Evolutionary conservation across 2,888 invertebrate species (phyloP).

Genomic region (Drosophila helvetica): DNA sequence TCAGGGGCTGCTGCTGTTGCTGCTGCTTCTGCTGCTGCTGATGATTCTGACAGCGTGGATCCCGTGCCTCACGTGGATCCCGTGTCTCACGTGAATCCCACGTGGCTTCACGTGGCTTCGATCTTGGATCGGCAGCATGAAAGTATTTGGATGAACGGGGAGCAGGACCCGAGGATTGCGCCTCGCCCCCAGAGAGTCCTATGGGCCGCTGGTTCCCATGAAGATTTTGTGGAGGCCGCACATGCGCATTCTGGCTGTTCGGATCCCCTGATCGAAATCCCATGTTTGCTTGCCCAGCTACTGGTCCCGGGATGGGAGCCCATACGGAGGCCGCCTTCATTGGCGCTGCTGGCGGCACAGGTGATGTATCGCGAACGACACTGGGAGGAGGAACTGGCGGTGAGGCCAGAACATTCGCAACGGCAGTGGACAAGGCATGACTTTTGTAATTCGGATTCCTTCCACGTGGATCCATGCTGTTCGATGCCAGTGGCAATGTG

Average conservation of each 20-base stretch:
- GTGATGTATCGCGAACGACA: constrained; percentile 8
- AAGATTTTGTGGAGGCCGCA: not conserved
- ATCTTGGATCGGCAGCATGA: not conserved
- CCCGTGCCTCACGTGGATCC: not conserved
- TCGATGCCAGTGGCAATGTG: constrained; percentile 9
- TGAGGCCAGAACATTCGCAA: not conserved
- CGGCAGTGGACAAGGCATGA: not conserved
- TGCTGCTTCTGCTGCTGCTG: too few relatives aligned
- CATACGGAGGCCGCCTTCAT: constrained; percentile 11
- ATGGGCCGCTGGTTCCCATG: not conserved
- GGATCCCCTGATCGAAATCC: not conserved
- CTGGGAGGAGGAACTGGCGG: not conserved
- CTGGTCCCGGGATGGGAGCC: not conserved
- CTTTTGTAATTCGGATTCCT: constrained; percentile 12
- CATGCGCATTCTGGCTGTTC: not conserved
- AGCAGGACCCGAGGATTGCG: not conserved
- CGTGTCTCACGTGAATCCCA: not conserved
- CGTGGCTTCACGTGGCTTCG: too few relatives aligned
- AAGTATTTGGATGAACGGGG: not conserved
- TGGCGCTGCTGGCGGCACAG: constrained; percentile 19
- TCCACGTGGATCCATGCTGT: constrained; percentile 34
- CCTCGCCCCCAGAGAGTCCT: not conserved
- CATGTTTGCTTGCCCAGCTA: not conserved
- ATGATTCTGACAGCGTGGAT: not conserved
- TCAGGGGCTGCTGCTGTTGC: not conserved